Percentiles rank a stretch among this genome's conserved stretches.
These are phyloP conservation scores for Drosophila yakuba DNA, from an alignment of 1,140 invertebrate genomes.

Conservation along the genomic window DNA sequence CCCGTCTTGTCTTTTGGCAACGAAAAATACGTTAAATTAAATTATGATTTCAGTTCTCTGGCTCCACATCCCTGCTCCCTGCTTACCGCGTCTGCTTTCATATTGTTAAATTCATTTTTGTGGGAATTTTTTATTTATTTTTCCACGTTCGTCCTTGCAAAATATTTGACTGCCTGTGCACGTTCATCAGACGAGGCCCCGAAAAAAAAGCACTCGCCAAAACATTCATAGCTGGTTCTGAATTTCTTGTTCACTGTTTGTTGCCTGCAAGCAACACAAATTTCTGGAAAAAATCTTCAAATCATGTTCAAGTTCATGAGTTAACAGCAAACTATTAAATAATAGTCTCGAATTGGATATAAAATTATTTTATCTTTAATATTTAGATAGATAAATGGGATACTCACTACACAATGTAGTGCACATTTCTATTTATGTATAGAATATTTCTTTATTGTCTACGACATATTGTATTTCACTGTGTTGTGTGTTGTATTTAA, in stretches of 20 bases:
- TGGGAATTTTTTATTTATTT: slow-evolving; percentile 53
- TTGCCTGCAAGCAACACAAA: too few species aligned
- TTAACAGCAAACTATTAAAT: too few species aligned
- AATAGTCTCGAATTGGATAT: too few species aligned
- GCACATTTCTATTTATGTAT: too few species aligned
- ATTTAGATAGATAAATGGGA: too few species aligned
- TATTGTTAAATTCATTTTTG: slow-evolving; percentile 77
- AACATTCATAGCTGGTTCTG: slow-evolving; percentile 3
- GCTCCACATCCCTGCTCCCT: neutral
- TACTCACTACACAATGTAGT: too few species aligned
- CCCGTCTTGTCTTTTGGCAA: slow-evolving; percentile 66
- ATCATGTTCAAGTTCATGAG: too few species aligned
- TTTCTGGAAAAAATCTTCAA: too few species aligned
- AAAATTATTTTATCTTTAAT: too few species aligned
- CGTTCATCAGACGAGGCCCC: slow-evolving; percentile 57
- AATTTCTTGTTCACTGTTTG: too few species aligned
- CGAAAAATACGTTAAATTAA: slow-evolving; percentile 82
- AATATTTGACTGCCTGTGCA: slow-evolving; percentile 74
- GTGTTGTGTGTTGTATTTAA: too few species aligned
- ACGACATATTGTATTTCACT: neutral
- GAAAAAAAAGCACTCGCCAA: slow-evolving; percentile 13
- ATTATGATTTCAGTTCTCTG: slow-evolving; percentile 74
- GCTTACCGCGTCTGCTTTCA: slow-evolving; percentile 46
- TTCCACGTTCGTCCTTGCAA: slow-evolving; percentile 69
- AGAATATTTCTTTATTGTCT: too few species aligned